Conservation (phyloP, 2,888 invertebrate genomes). For the Aphrophora alni region DNA sequence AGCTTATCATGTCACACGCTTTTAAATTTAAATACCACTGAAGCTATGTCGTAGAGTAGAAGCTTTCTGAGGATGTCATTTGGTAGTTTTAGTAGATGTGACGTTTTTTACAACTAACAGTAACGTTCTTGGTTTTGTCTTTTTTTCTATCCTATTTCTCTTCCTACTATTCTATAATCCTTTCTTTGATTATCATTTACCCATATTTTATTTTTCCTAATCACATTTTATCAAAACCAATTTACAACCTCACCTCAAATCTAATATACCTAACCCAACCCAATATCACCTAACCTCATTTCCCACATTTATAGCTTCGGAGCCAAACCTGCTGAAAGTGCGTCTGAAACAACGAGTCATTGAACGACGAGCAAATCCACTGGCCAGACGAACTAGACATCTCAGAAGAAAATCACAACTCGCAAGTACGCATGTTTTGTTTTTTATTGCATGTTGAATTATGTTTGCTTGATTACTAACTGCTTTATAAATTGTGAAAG, state of each 20-base stretch:
- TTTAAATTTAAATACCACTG: not conserved
- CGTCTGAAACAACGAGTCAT: conserved; percentile 93
- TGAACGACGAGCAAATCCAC: conserved; percentile 92
- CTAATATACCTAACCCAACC: not conserved
- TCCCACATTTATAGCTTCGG: conserved; percentile 76
- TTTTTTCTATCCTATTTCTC: conserved; percentile 17
- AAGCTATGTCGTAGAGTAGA: not conserved
- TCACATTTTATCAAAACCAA: not conserved
- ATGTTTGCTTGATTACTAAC: conserved; percentile 10
- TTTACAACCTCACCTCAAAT: not conserved
- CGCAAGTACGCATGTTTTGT: conserved; percentile 61
- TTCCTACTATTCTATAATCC: not conserved
- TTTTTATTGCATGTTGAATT: not conserved
- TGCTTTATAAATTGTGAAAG: too few species aligned
- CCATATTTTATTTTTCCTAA: too few species aligned
- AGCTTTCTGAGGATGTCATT: not conserved
- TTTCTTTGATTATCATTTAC: not conserved
- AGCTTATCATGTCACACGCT: not conserved
- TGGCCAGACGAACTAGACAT: conserved; percentile 80
- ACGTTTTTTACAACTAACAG: conserved; percentile 15
- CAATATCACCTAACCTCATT: conserved; percentile 14
- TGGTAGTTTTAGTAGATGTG: not conserved
- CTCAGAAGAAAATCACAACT: conserved; percentile 74
- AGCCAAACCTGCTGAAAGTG: conserved; percentile 95
- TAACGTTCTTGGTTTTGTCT: conserved; percentile 31